These are phyloP conservation scores for Poliocrania exsul DNA, from an alignment of 2,797 vertebrate species.

Conservation along the genomic window DNA sequence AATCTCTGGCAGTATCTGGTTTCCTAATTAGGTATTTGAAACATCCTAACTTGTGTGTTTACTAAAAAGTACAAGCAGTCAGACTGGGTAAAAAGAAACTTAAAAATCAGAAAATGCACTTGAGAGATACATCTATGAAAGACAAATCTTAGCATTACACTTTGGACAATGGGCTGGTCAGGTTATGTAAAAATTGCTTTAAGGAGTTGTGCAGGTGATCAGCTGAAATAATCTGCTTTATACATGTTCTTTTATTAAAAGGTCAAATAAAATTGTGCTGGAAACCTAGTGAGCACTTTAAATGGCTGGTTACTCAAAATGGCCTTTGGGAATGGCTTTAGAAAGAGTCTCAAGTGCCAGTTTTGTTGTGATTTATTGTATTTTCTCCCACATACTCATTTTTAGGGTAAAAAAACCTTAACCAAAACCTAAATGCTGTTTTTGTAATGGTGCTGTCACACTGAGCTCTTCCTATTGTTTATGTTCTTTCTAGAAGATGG, in stretches of 20 bases:
- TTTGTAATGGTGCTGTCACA: background rate
- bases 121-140: background rate
- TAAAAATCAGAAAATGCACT: background rate
- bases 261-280: constrained; percentile 67
- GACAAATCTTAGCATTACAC: background rate
- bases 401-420: background rate
- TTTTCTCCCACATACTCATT: background rate
- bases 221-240: constrained; percentile 20
- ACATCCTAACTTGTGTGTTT: background rate
- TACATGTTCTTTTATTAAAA: constrained; percentile 40
- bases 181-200: background rate
- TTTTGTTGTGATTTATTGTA: constrained; percentile 15
- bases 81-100: background rate
- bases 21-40: background rate
- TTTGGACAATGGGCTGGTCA: background rate
- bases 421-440: background rate
- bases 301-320: constrained; percentile 29
- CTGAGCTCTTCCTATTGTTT: background rate
- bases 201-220: constrained; percentile 10
- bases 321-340: background rate
- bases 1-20: background rate
- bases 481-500: background rate
- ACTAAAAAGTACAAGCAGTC: background rate
- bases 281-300: constrained; percentile 22
- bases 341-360: background rate